Evolutionary conservation across 2,113 vertebrate species (phyloP).

Genomic region (Perca fluviatilis): DNA sequence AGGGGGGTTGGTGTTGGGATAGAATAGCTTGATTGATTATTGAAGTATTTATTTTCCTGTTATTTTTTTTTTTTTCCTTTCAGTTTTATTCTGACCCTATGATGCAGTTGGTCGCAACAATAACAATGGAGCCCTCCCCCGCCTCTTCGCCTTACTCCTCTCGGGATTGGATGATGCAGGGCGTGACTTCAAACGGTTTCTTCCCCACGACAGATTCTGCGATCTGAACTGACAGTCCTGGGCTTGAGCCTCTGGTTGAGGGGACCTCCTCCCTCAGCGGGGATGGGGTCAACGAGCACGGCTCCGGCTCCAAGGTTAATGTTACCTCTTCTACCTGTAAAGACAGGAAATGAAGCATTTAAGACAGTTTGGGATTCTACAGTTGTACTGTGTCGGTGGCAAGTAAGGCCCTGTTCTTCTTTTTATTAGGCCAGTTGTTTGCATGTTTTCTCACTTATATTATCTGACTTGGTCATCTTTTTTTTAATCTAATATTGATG

Average conservation of each 20-base stretch:
- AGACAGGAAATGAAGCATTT: neutral
- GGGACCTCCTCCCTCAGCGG: conserved; percentile 86
- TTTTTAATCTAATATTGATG: neutral
- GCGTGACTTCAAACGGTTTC: conserved; percentile 91
- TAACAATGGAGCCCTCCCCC: conserved; percentile 67
- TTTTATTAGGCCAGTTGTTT: neutral
- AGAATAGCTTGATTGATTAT: conserved; percentile 79
- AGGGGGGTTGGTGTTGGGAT: conserved; percentile 51
- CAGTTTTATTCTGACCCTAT: conserved; percentile 9
- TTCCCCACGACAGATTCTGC: conserved; percentile 78
- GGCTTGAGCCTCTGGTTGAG: conserved; percentile 68
- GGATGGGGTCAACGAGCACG: conserved; percentile 82
- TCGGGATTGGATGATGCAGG: conserved; percentile 90
- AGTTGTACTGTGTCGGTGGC: neutral
- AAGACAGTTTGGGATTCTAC: fast-evolving
- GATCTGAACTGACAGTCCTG: conserved; percentile 75
- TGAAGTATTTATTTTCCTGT: conserved; percentile 63
- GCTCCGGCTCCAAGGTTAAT: conserved; percentile 91
- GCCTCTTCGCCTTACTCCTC: conserved; percentile 91
- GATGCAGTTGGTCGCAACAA: conserved; percentile 79
- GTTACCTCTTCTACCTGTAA: conserved; percentile 90
- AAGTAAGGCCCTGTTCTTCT: neutral
- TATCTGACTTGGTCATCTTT: neutral
- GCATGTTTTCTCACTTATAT: neutral
- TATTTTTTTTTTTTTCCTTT: conserved; percentile 1